These are phyloP conservation scores for Orius laevigatus DNA, from an alignment of 1,140 invertebrate genomes.

Conservation along the genomic window DNA sequence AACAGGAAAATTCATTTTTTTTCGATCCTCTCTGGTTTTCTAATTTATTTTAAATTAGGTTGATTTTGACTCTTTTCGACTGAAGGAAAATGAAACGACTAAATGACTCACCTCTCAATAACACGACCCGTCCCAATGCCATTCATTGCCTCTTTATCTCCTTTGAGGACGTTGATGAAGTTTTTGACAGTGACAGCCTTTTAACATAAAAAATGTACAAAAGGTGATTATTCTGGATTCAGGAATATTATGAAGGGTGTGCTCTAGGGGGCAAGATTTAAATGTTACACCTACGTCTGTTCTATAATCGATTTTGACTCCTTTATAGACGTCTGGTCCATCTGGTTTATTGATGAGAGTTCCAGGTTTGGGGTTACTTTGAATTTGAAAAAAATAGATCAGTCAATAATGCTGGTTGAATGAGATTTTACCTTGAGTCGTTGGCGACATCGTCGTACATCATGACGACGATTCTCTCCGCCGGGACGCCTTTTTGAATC, in stretches of 20 bases:
- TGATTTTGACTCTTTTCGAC: neutral
- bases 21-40: neutral
- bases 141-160: slow-evolving; percentile 29
- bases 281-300: slow-evolving; percentile 25
- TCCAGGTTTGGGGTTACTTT: slow-evolving; percentile 38
- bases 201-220: too few relatives aligned
- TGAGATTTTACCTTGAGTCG: slow-evolving; percentile 31
- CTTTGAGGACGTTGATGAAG: slow-evolving; percentile 38
- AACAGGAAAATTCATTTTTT: neutral
- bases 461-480: slow-evolving; percentile 42
- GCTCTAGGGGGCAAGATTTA: too few relatives aligned
- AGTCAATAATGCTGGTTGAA: neutral
- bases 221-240: too few relatives aligned
- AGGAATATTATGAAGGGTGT: too few relatives aligned
- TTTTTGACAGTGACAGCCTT: slow-evolving; percentile 36
- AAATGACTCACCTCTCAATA: slow-evolving; percentile 37
- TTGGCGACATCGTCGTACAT: slow-evolving; percentile 49
- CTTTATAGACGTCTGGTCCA: slow-evolving; percentile 39
- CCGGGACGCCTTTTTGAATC: slow-evolving; percentile 36
- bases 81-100: too few relatives aligned
- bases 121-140: slow-evolving; percentile 35
- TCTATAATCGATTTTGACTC: slow-evolving; percentile 41
- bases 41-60: neutral
- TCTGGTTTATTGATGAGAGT: slow-evolving; percentile 40
- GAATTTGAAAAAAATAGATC: slow-evolving; percentile 19